Base-by-base conservation (phyloP, 2,797 vertebrate genomes). In the Catostomus latipinnis region DNA sequence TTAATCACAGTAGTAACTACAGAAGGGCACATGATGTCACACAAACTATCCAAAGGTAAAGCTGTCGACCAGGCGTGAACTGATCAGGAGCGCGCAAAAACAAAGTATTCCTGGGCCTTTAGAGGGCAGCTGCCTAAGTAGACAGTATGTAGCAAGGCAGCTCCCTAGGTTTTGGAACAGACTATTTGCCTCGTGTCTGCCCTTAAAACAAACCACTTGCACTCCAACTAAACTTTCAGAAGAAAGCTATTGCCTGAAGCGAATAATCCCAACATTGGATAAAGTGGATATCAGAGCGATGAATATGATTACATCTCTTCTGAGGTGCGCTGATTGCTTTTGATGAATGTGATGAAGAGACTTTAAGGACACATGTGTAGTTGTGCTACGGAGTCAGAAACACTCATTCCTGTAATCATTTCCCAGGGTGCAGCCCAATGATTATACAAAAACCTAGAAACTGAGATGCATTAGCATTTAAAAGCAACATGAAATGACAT, bases 301-400 rank as follows among this genome's bases (percentile, higher is more conserved):
- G 77, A 57, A 72, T 71, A 78, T 43, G 58, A 78, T 71, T 63
- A 78, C 57, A 62, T 79, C 61, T 11, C 69, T 57, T 79, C 68
- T 79, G 68, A 79, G 76, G 61, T 79, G 69, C 1, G 18, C 69
- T 79, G 77, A 79, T 79, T 79, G 61, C 61, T 22, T 79, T 65
- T 79, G 77, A 79, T 79, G 69, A 79, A 72, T 65, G 69, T 6
- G 34, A 71, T 65, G 77, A 79, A 66, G 77, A 56, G 18, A 48
- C 52, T 79, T 79, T 72, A 72, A 79, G 71, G 77, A 50, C 69
- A 72, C 7, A 8, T 79, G 60, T 79, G 69, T 49, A 11, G 58
- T n/a, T 45, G 65, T 45, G 46, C 48, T 48, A 43, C 13, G 9
- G 57, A 61, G 67, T 56, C 62, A 66, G 62, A 76, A 76, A 71